Conservation (phyloP, 2,888 invertebrate species). For the Ariolimax columbianus region DNA sequence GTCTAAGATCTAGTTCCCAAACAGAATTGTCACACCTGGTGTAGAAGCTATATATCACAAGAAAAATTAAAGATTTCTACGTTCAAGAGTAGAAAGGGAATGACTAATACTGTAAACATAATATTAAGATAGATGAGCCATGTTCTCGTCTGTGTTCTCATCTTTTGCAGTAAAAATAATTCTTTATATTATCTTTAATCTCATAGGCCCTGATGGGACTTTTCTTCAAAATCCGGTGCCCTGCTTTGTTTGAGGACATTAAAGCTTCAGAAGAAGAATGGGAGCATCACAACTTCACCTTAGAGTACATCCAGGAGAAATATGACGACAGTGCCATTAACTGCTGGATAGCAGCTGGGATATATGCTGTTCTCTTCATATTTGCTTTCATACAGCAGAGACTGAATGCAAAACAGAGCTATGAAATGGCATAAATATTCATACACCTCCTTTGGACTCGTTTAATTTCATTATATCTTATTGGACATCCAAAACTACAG, state of each 20-base stretch:
- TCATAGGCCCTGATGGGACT: slow-evolving; percentile 87
- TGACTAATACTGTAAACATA: no score
- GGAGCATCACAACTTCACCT: slow-evolving; percentile 55
- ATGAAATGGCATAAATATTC: slow-evolving; percentile 53
- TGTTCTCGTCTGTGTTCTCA: no score
- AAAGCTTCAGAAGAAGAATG: slow-evolving; percentile 82
- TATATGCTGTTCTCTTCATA: slow-evolving; percentile 91
- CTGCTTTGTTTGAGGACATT: slow-evolving; percentile 93
- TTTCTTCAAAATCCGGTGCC: slow-evolving; percentile 91
- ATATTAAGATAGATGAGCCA: no score
- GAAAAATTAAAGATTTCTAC: no score
- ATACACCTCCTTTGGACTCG: background rate
- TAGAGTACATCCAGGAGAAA: slow-evolving; percentile 73
- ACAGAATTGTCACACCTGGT: no score
- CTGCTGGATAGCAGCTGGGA: slow-evolving; percentile 95
- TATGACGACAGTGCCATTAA: slow-evolving; percentile 89
- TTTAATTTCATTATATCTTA: background rate
- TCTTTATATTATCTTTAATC: no score
- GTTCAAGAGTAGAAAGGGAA: no score
- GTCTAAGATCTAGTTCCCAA: no score
- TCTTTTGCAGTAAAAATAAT: no score
- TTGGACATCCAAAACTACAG: background rate
- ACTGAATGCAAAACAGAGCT: slow-evolving; percentile 83
- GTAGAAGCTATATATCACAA: no score
- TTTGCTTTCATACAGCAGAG: slow-evolving; percentile 94